Base-by-base conservation (phyloP, 2,797 vertebrate genomes). In the Cynodonichthys magdalenae region DNA sequence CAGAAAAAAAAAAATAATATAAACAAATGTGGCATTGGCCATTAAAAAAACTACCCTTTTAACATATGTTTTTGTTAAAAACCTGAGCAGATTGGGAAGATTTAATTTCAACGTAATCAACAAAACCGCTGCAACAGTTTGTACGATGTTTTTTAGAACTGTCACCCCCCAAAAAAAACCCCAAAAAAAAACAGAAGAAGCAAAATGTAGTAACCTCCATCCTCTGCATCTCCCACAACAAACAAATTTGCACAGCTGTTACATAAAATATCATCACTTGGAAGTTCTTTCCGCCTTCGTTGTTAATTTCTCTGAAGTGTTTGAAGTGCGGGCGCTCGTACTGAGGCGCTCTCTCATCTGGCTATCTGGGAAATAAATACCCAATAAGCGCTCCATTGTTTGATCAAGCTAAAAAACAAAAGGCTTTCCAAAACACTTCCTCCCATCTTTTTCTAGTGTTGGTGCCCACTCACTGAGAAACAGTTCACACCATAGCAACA, bases 351-450 rank as follows among this genome's bases (percentile, higher is more conserved):
- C 68, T 74, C 60, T 82, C 76, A 68, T 84, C 72, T 79, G 48
- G 41, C 60, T 65, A 76, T 79, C 70, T 71, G 78, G 71, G 83
- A 79, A 88, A 82, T 62, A 66, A 75, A 85, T 71, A 75, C 56
- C 60, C 55, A 69, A 66, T 81, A 89, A 84, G 44, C 57, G 67
- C 27, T 80, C 75, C 64, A 80, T 89, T 88, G 83, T 87, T 81
- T 78, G 69, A 64, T 63, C 53, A 74, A 82, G 34, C 34, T 36
- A 9, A 36, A 36, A 36, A 7, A 59, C 24, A 24, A 24, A 76
- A 87, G 34, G 34, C 34, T 36, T 36, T 85, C 81, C 72, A 74
- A 74, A 69, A 56, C 81, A 71, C 74, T 84, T 82, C 65, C 66
- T 77, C 55, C 75, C 63, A 59, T 75, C 68, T 68, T 60, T 68